Conservation (phyloP, 2,888 invertebrate genomes). For the Synergus japonicus region DNA sequence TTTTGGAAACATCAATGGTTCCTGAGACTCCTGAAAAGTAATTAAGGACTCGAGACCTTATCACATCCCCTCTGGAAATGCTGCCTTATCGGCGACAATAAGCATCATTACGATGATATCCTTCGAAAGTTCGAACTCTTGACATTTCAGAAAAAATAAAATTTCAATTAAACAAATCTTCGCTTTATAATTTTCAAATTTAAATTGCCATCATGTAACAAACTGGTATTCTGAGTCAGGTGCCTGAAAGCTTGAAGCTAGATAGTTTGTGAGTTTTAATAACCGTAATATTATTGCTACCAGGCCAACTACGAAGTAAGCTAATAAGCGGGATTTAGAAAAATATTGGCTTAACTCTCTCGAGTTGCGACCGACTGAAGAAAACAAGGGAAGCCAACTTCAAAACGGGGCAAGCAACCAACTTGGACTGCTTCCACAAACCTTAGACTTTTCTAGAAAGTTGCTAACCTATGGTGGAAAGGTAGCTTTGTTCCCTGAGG, state of each 20-base stretch:
- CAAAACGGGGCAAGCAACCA: constrained; percentile 14
- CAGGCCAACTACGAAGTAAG: background rate
- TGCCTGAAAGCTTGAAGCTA: background rate
- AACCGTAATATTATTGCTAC: constrained; percentile 2
- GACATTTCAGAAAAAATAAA: too few species aligned
- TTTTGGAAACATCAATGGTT: constrained; percentile 14
- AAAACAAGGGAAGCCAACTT: constrained; percentile 34
- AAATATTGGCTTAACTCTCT: constrained; percentile 33
- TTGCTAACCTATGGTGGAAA: constrained; percentile 45
- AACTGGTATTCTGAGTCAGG: background rate
- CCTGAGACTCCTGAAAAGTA: constrained; percentile 22
- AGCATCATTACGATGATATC: background rate
- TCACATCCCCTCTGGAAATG: background rate
- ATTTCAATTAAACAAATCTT: background rate
- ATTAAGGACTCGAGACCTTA: background rate
- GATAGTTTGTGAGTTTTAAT: background rate
- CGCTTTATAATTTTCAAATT: background rate
- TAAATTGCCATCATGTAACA: background rate
- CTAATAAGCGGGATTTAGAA: constrained; percentile 10
- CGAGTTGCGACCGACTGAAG: constrained; percentile 6
- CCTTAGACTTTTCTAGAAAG: constrained; percentile 6
- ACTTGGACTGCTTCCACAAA: constrained; percentile 14
- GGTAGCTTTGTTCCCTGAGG: constrained; percentile 49
- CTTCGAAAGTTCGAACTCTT: background rate
- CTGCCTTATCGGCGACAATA: background rate